Percentiles rank a stretch among this genome's conserved stretches.
phyloP scores from a whole-genome alignment of 2,113 vertebrate genomes.

The Bubo bubo region DNA sequence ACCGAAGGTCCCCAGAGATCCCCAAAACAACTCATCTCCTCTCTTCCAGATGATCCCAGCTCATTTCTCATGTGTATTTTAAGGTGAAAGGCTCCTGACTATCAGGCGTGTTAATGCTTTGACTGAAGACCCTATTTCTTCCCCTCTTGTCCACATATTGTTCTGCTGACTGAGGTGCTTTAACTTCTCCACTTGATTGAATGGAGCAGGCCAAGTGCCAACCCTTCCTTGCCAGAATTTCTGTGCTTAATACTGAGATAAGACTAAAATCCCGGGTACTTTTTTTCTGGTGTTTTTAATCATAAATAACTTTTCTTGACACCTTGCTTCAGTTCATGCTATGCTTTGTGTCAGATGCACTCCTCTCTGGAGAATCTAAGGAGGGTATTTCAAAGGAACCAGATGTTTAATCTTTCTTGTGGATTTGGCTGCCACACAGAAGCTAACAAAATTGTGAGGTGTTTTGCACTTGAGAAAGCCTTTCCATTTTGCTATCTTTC shows the following conservation, averaged over 20 bases:
- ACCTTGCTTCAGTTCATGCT: slow-evolving; percentile 17
- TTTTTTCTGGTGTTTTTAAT: slow-evolving; percentile 9
- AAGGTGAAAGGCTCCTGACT: background rate
- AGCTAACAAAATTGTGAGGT: slow-evolving; percentile 40
- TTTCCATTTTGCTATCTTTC: slow-evolving; percentile 20
- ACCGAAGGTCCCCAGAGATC: background rate
- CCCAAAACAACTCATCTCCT: background rate
- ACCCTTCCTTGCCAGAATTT: background rate
- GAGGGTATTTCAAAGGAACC: slow-evolving; percentile 34
- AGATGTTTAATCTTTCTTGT: slow-evolving; percentile 48
- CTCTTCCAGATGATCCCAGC: background rate
- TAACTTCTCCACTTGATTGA: background rate
- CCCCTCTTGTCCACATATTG: background rate
- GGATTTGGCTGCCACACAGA: slow-evolving; percentile 40
- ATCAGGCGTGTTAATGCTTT: background rate
- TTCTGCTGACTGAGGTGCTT: background rate
- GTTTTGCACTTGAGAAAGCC: background rate
- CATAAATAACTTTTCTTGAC: slow-evolving; percentile 12
- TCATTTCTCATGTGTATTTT: background rate
- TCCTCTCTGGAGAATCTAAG: slow-evolving; percentile 15
- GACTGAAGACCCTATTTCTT: background rate
- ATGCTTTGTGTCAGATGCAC: background rate
- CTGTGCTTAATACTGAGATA: slow-evolving; percentile 1
- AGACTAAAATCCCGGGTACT: background rate
- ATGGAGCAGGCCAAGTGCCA: background rate